These are phyloP conservation scores for Dinoponera quadriceps DNA, from an alignment of 1,140 invertebrate species.

Conservation along the genomic window DNA sequence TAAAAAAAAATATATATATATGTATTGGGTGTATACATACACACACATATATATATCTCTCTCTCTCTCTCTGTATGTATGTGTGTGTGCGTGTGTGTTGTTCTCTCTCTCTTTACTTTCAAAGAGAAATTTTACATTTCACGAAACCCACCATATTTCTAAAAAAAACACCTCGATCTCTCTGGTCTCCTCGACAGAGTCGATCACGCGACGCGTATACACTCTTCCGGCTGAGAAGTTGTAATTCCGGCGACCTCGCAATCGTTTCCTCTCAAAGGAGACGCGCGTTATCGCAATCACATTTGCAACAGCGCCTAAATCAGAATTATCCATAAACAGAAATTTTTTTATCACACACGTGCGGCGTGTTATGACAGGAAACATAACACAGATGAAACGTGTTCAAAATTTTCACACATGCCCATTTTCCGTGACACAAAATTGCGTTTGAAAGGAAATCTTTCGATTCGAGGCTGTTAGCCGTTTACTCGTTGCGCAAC, in stretches of 20 bases:
- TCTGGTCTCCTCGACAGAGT: neutral
- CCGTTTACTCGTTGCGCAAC: conserved; percentile 47
- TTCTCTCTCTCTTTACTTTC: no score
- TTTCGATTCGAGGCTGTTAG: conserved; percentile 50
- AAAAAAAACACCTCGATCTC: neutral
- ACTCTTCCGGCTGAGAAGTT: conserved; percentile 54
- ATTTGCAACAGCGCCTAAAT: neutral
- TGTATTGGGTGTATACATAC: no score
- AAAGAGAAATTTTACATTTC: no score
- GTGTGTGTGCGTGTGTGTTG: no score
- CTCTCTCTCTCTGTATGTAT: no score
- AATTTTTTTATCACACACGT: no score
- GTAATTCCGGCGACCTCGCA: conserved; percentile 34
- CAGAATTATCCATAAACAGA: no score
- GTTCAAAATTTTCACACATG: neutral
- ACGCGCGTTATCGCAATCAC: conserved; percentile 26
- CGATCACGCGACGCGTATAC: conserved; percentile 61
- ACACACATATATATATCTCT: no score
- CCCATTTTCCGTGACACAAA: conserved; percentile 7
- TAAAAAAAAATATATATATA: no score
- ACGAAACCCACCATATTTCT: no score
- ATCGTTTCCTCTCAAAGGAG: conserved; percentile 49
- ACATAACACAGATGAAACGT: no score
- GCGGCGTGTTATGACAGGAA: no score
- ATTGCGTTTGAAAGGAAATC: conserved; percentile 49